phyloP scores from a whole-genome alignment of 2,888 invertebrate species.

The Anticlea derivata region DNA sequence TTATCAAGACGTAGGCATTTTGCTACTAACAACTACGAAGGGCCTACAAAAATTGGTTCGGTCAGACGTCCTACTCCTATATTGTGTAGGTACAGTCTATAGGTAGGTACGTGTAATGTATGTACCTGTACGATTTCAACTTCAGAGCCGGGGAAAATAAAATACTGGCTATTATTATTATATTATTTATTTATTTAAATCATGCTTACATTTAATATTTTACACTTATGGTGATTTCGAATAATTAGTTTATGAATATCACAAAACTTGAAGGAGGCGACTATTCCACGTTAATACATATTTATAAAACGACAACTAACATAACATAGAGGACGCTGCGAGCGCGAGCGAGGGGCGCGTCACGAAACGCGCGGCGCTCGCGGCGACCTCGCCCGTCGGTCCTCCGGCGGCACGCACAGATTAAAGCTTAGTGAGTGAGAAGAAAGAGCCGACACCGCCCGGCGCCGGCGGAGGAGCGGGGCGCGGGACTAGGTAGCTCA shows the following conservation, averaged over 20 bases:
- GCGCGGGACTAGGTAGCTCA: constrained; percentile 71
- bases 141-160: neutral
- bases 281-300: constrained; percentile 68
- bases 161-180: constrained; percentile 51
- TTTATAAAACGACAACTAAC: constrained; percentile 58
- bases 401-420: constrained; percentile 79
- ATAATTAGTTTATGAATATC: constrained; percentile 76
- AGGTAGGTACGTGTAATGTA: no score
- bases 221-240: constrained; percentile 79
- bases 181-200: constrained; percentile 60
- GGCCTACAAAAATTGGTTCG: no score
- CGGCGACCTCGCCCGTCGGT: constrained; percentile 75
- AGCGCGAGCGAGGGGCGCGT: constrained; percentile 69
- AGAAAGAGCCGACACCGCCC: constrained; percentile 78
- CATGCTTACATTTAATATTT: constrained; percentile 65
- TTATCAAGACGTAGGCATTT: no score
- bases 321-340: constrained; percentile 61
- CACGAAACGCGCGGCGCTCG: constrained; percentile 58
- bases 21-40: no score
- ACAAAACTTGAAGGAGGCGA: constrained; percentile 81
- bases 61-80: no score
- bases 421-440: constrained; percentile 74
- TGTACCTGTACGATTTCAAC: no score
- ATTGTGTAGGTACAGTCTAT: no score
- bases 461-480: constrained; percentile 81